Evolutionary conservation across 2,113 vertebrate species (phyloP).

Genomic region (Calyptommatus sinebrachiatus): DNA sequence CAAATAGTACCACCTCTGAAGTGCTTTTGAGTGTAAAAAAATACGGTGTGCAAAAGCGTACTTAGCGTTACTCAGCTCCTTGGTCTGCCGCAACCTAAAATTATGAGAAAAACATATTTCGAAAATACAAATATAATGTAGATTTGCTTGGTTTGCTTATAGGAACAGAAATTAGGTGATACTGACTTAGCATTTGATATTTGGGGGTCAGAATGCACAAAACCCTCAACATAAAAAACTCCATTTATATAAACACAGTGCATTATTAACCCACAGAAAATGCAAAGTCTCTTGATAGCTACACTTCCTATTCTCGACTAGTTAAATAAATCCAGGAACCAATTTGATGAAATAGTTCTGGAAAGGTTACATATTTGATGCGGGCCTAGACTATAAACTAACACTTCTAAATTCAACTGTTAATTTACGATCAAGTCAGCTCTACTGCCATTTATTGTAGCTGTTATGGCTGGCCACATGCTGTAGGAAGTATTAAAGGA

Average conservation of each 20-base stretch:
- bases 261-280: slow-evolving; percentile 8
- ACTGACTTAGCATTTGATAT: neutral
- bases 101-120: neutral
- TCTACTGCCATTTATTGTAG: slow-evolving; percentile 1
- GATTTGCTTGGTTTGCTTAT: slow-evolving; percentile 10
- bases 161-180: neutral
- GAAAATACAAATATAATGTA: neutral
- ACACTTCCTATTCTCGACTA: neutral
- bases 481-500: slow-evolving; percentile 13
- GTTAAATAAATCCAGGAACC: slow-evolving; percentile 5
- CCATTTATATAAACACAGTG: neutral
- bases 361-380: neutral
- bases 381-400: slow-evolving; percentile 18
- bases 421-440: slow-evolving; percentile 20
- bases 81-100: neutral
- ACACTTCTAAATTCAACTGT: slow-evolving; percentile 11
- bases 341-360: neutral
- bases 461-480: neutral
- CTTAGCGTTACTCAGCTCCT: neutral
- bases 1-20: too few species aligned
- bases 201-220: slow-evolving; percentile 1
- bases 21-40: too few species aligned
- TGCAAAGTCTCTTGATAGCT: slow-evolving; percentile 1
- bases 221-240: neutral
- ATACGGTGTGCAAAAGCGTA: too few species aligned